Base-by-base conservation (phyloP, 2,797 vertebrate genomes). In the Clarias platycephalus region DNA sequence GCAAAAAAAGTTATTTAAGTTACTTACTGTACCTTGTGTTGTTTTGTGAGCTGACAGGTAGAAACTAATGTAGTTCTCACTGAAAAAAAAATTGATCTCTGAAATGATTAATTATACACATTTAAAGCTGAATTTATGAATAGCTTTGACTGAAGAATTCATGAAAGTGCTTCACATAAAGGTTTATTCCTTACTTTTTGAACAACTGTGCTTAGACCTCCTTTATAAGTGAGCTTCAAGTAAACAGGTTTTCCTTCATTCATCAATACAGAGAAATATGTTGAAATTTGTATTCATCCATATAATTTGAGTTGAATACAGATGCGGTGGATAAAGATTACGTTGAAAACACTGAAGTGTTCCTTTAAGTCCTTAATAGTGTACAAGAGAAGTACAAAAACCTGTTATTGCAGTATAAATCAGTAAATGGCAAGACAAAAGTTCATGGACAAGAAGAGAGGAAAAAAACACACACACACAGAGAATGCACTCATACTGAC, bases 101-200 rank as follows among this genome's bases (percentile, higher is more conserved):
- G 77, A 62, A 79, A 63, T 79, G 24, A 49, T 79, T 63, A 40
- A 44, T 78, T 64, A 49, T 79, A 79, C 37, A 40, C 77, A 64
- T 79, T 44, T 79, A 44, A 15, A 66, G n/a, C n/a, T 80, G 60
- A 80, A 80, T 66, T 24, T 80, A 53, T 80, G 62, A 80, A 80
- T 53, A 66, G 78, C 62, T 22, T 66, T 22, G n/a, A 22, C 40
- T 66, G 40, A 66, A 53, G 62, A 28, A 80, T 66, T 66, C 40
- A 80, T 66, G 62, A 80, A 80, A 80, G 37, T 80, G n/a, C 40
- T 64, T 80, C 78, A 66, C 40, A 66, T 66, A 80, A 80, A 66
- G 78, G 37, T 66, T 64, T 80, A 66, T 80, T 66, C 62, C n/a
- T n/a, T n/a, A 80, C 58, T 63, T 44, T 15, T 63, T 31, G 78